A percentile compares a stretch with the other conserved stretches of the same genome.
Evolutionary conservation across 2,113 vertebrate genomes (phyloP).

Genomic region (Otus sunia): DNA sequence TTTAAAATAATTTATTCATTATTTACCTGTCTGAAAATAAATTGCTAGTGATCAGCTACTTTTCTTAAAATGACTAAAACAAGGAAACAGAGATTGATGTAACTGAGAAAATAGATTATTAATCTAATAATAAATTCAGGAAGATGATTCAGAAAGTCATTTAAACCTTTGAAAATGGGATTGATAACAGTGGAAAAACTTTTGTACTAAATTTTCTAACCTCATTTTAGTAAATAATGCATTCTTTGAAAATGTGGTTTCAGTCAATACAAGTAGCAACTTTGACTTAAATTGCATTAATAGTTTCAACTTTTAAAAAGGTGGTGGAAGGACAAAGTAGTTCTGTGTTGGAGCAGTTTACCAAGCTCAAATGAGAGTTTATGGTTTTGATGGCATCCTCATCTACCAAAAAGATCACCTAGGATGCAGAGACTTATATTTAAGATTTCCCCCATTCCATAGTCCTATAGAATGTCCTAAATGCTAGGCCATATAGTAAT

Average conservation of each 20-base stretch:
- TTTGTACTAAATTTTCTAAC: neutral
- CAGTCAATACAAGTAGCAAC: neutral
- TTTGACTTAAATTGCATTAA: neutral
- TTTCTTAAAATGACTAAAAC: neutral
- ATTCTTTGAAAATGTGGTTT: neutral
- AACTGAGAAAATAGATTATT: neutral
- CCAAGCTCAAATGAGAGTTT: neutral
- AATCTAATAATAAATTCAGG: neutral
- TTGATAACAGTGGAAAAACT: neutral
- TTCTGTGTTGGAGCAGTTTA: neutral
- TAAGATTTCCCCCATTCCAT: neutral
- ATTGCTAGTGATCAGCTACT: neutral
- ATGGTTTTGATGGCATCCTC: neutral
- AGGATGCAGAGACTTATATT: neutral
- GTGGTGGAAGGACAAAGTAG: neutral
- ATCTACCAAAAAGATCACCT: neutral
- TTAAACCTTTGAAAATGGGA: neutral
- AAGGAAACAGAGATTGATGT: neutral
- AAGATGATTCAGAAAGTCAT: neutral
- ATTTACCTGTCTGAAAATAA: neutral
- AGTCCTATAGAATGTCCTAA: neutral
- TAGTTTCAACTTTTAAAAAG: accelerated
- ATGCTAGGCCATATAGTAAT: neutral
- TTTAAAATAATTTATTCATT: neutral
- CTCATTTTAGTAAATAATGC: neutral